These are phyloP conservation scores for Danio jaintianensis DNA, from an alignment of 2,797 vertebrate genomes.

Conservation along the genomic window DNA sequence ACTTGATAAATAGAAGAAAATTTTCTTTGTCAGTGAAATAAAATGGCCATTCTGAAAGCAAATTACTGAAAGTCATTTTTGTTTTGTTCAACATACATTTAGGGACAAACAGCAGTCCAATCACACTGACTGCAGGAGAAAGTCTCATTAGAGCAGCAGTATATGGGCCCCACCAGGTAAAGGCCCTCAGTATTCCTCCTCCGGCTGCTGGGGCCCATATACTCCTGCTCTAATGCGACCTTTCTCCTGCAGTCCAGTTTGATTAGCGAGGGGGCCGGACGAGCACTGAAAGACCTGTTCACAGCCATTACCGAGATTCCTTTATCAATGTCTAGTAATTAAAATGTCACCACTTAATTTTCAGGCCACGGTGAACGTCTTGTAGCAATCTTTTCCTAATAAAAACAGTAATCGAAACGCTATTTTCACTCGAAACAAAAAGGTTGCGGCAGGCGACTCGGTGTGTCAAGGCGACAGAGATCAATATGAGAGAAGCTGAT, in stretches of 20 bases:
- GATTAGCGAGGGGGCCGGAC: slow-evolving; percentile 77
- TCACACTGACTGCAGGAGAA: slow-evolving; percentile 72
- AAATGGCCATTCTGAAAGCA: too few species aligned
- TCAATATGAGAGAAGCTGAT: slow-evolving; percentile 88
- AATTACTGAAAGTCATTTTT: not conserved
- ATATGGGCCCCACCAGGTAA: slow-evolving; percentile 7
- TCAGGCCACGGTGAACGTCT: slow-evolving; percentile 81
- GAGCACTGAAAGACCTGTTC: slow-evolving; percentile 71
- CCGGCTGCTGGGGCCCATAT: not conserved
- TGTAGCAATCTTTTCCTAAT: slow-evolving; percentile 86
- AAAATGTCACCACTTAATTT: slow-evolving; percentile 97
- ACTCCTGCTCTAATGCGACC: slow-evolving; percentile 67
- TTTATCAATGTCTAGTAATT: slow-evolving; percentile 96
- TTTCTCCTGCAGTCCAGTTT: slow-evolving; percentile 74
- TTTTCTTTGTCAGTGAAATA: not conserved
- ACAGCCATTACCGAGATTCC: slow-evolving; percentile 77
- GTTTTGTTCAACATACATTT: not conserved
- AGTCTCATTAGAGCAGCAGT: slow-evolving; percentile 67
- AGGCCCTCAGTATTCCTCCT: slow-evolving; percentile 15
- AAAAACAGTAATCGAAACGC: slow-evolving; percentile 90
- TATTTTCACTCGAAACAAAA: slow-evolving; percentile 82
- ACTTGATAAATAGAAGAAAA: not conserved
- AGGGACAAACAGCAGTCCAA: slow-evolving; percentile 62
- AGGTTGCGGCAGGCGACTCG: slow-evolving; percentile 76
- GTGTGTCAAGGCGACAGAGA: slow-evolving; percentile 76